Evolutionary conservation across 2,888 invertebrate species (phyloP), one percentile per base, ranked within the genome.

Genomic region (Pelosia muscerda): DNA sequence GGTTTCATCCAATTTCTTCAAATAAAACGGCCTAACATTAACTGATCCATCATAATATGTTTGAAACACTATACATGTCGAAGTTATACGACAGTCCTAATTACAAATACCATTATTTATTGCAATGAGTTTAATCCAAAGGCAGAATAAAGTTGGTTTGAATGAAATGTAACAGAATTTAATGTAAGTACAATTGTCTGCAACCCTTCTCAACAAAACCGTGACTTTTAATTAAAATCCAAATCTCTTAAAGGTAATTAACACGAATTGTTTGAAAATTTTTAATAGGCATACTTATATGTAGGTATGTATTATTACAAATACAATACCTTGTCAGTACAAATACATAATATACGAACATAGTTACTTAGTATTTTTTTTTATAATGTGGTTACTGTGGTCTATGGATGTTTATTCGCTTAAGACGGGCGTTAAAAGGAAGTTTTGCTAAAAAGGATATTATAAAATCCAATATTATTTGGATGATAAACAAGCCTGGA

Each of bases 111-210:
- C 19, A 49, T n/a, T n/a, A 49, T 49, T 49, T 49, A n/a, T 19
- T 49, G 9, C n/a, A n/a, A 49, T 49, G 19, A 49, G 38, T 38
- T n/a, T 13, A 8, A 19, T 19, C 0, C 49, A n/a, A 49, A 49
- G 49, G 49, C n/a, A 49, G n/a, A 49, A 49, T 49, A 49, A 49
- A 49, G 49, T 49, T 49, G 49, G 49, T n/a, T n/a, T 49, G n/a
- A 19, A n/a, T 49, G 6, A n/a, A n/a, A 49, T 49, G n/a, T 2
- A 49, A 49, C 49, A 49, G n/a, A 49, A 49, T 49, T 49, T 49
- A 49, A n/a, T 49, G n/a, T n/a, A 49, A 49, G n/a, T 49, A n/a
- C n/a, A 49, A 49, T 49, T 49, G 49, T 49, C 19, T n/a, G n/a
- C 19, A 19, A 49, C n/a, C 49, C 49, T 49, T 49, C n/a, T 49